Conservation (phyloP, 1,140 invertebrate genomes). For the Oreohelix idahoensis region DNA sequence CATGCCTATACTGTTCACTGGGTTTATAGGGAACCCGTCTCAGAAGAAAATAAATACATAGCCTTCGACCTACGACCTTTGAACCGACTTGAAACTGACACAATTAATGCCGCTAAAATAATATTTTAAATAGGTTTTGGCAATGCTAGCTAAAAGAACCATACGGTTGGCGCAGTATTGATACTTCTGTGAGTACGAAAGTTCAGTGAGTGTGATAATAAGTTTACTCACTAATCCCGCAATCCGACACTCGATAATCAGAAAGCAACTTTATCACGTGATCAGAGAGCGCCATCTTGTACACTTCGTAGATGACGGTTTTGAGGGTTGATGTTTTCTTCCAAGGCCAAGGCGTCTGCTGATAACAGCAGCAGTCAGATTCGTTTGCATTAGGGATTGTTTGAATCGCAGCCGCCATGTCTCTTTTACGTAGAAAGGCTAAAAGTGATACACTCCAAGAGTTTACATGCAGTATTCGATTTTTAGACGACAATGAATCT, state of each 20-base stretch:
- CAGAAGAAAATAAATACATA: not conserved
- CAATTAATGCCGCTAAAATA: not conserved
- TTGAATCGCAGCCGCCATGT: constrained; percentile 40
- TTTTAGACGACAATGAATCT: constrained; percentile 94
- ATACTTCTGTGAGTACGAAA: not conserved
- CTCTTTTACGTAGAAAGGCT: constrained; percentile 63
- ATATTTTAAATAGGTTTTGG: no score
- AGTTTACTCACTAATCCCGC: not conserved
- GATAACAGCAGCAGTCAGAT: not conserved
- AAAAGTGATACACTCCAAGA: constrained; percentile 67
- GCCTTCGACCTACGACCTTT: not conserved
- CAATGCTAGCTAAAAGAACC: not conserved
- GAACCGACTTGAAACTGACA: not conserved
- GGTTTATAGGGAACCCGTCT: not conserved
- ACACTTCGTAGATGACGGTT: constrained; percentile 1
- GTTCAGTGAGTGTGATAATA: not conserved
- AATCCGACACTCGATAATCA: not conserved
- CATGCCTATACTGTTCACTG: not conserved
- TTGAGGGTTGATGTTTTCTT: constrained; percentile 29
- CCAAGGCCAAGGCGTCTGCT: constrained; percentile 7
- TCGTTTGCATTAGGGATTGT: not conserved
- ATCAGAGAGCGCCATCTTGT: constrained; percentile 47
- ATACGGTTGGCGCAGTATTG: not conserved
- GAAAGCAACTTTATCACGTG: constrained; percentile 35
- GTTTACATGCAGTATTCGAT: constrained; percentile 92